Conservation (phyloP, 1,140 invertebrate species). For the Temnothorax nylanderi region DNA sequence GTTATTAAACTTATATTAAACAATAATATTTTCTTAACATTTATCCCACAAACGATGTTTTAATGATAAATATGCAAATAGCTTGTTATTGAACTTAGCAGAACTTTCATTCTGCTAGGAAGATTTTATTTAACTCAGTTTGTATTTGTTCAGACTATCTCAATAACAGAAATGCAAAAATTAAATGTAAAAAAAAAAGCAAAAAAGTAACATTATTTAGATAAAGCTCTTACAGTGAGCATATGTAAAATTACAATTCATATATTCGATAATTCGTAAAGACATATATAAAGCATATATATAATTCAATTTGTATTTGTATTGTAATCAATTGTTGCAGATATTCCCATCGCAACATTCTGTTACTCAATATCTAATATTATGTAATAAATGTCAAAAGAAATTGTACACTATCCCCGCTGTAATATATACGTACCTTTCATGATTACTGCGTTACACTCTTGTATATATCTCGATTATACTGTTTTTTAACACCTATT, state of each 20-base stretch:
- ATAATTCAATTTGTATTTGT: slow-evolving; percentile 32
- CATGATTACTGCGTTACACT: neutral
- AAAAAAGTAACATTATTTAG: neutral
- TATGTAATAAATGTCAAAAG: neutral
- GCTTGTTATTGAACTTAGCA: neutral
- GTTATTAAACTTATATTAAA: neutral
- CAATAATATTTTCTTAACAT: neutral
- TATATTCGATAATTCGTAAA: neutral
- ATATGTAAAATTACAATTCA: neutral
- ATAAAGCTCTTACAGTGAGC: neutral
- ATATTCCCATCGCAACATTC: neutral
- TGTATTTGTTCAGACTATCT: neutral
- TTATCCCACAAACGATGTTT: neutral
- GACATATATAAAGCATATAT: no score
- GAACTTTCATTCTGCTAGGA: neutral
- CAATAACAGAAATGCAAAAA: neutral
- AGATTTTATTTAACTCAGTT: slow-evolving; percentile 10
- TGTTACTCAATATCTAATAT: neutral
- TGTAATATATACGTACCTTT: neutral
- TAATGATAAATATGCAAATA: neutral
- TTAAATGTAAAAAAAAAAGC: neutral
- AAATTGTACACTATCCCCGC: neutral
- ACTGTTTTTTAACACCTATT: neutral
- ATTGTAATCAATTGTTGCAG: neutral
- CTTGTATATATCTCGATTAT: neutral